Evolutionary conservation across 2,113 vertebrate genomes (phyloP), one percentile per base, ranked within the genome.

Genomic region (Phalacrocorax pelagicus): DNA sequence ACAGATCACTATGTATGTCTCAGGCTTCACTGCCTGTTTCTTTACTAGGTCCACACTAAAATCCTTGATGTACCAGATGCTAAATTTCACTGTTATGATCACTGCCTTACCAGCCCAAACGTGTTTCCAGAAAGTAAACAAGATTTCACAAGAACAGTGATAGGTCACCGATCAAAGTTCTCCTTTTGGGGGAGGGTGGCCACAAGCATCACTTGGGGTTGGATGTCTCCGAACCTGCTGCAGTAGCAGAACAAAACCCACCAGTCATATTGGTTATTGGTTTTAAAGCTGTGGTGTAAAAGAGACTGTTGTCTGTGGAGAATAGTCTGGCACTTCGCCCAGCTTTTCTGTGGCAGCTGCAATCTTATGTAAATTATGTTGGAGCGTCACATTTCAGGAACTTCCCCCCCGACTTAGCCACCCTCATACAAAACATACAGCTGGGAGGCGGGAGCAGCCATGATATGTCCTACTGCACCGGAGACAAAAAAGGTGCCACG

Each of bases 311-410:
- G 69, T 73, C 85, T 71, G 51, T 32, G 59, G 88, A 94, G 82
- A 90, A 66, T 10, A 71, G 52, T 26, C 78, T 97, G 95, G 86
- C 94, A 73, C 22, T 18, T 2, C 80, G 97, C 96, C 93, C 91
- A 93, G 95, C 42, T 93, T 90, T 81, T 67, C 70, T 23, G 40
- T 34, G 81, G 94, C 85, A 95, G 90, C 89, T 77, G 89, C 92
- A 94, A 88, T 91, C 63, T 51, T 63, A 88, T 62, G 90, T 66
- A 96, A 86, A 97, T 91, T 75, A 46, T 26, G 42, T 66, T 49
- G n/a, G 72, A 90, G 95, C 73, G 13, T 93, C 83, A 93, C 67
- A 81, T 95, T 86, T 97, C 52, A 20, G 51, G 83, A 93, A 57
- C 49, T 63, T 93, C 40, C 80, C 95, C 95, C 65, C 46, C 52